These are phyloP conservation scores for Butorides virescens DNA, from an alignment of 2,113 vertebrate species.

Conservation along the genomic window DNA sequence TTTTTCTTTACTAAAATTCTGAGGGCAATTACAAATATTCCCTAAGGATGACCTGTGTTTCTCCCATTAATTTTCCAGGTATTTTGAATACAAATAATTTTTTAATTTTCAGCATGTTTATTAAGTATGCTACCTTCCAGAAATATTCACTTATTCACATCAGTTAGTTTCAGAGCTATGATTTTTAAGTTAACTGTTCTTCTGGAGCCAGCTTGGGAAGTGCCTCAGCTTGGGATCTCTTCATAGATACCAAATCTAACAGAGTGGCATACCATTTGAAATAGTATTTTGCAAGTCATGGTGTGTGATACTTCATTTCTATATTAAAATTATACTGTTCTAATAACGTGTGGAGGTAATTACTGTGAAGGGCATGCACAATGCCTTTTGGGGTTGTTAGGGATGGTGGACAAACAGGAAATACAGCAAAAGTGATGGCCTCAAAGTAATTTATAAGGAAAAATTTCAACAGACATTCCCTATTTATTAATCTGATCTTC, in stretches of 20 bases:
- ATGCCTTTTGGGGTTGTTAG: not conserved
- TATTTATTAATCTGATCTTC: not conserved
- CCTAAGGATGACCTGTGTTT: not conserved
- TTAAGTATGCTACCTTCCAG: not conserved
- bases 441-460: not conserved
- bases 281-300: not conserved
- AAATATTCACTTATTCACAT: not conserved
- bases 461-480: not conserved
- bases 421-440: not conserved
- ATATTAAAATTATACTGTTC: not conserved
- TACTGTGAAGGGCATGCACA: not conserved
- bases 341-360: not conserved
- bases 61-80: not conserved
- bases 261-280: not conserved
- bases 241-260: not conserved
- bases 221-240: not conserved
- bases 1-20: slow-evolving; percentile 7
- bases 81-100: not conserved
- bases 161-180: not conserved
- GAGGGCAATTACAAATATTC: not conserved
- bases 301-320: not conserved
- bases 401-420: not conserved
- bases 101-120: not conserved
- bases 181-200: not conserved
- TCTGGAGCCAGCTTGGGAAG: not conserved